These are phyloP conservation scores for Drosophila navojoa DNA, from an alignment of 1,140 invertebrate species.

Conservation along the genomic window DNA sequence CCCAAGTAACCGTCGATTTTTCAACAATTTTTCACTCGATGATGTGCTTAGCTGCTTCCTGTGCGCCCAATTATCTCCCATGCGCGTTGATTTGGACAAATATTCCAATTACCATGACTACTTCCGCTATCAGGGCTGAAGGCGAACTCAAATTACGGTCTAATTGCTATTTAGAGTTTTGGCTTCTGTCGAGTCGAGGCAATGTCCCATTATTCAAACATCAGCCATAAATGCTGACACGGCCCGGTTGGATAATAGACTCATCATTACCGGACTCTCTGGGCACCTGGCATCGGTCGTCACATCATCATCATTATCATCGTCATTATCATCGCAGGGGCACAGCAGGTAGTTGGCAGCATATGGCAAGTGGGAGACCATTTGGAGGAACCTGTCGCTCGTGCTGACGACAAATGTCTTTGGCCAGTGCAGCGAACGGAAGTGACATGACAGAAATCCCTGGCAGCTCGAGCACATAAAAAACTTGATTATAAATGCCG, in stretches of 20 bases:
- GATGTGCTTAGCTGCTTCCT: slow-evolving; percentile 43
- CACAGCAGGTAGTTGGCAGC: slow-evolving; percentile 40
- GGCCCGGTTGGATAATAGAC: slow-evolving; percentile 69
- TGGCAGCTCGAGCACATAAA: slow-evolving; percentile 29
- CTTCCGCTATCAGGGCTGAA: slow-evolving; percentile 51
- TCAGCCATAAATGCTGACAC: slow-evolving; percentile 69
- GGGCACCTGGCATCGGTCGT: slow-evolving; percentile 1
- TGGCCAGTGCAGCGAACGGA: slow-evolving; percentile 39
- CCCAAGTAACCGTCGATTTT: slow-evolving; percentile 11
- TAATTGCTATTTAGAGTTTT: slow-evolving; percentile 78
- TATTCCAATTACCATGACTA: slow-evolving; percentile 65
- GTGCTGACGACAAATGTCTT: slow-evolving; percentile 77
- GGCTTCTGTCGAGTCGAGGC: slow-evolving; percentile 14
- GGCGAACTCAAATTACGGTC: slow-evolving; percentile 62
- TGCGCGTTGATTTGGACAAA: too few species aligned
- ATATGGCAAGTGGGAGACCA: slow-evolving; percentile 8
- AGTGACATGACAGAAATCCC: slow-evolving; percentile 70
- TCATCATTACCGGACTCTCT: slow-evolving; percentile 35
- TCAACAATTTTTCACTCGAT: slow-evolving; percentile 8
- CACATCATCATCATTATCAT: slow-evolving; percentile 21
- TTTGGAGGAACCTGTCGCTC: slow-evolving; percentile 61
- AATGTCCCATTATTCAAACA: slow-evolving; percentile 71
- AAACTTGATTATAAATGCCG: slow-evolving; percentile 69
- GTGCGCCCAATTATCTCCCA: slow-evolving; percentile 17
- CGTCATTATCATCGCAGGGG: not conserved